Evolutionary conservation across 2,797 vertebrate species (phyloP), one percentile per base, ranked within the genome.

Genomic region (Tenualosa thibaudeaui): DNA sequence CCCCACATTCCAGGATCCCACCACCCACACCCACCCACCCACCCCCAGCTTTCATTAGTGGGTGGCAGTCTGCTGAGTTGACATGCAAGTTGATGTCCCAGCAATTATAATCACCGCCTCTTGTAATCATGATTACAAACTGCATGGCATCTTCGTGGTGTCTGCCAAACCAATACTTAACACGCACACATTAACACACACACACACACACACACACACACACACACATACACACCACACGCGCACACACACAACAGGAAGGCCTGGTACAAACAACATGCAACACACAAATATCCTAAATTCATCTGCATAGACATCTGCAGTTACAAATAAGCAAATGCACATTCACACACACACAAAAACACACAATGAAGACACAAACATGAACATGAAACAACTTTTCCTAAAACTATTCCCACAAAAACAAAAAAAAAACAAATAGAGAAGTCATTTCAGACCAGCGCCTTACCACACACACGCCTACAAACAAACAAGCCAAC

Each of bases 81-180:
- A 75, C 68, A 75, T 75, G 68, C 68, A 40, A 43, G 68, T 75
- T 75, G 68, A 75, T 75, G 68, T 75, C 68, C 68, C 68, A 75
- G 68, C 94, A 94, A 95, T 95, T 93, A 94, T 94, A 93, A 93
- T 94, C 92, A 94, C 90, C 91, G 90, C 90, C 15, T 90, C 93
- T 94, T 93, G 93, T 94, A 93, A 91, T 90, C 84, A 89, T 92
- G 91, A 90, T 93, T 93, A 93, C 94, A 93, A 93, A 88, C 91
- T 88, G 88, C 91, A 91, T 89, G 89, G 89, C 90, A 43, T 82
- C 51, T 17, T 82, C 50, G 15, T 15, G 6, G 15, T 37, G 51
- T 82, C 56, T 82, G 68, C 68, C 68, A 75, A 75, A 75, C 68
- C 68, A 40, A 37, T 43, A 37, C 68, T 75, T 75, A 75, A 37